A percentile compares a stretch with the other conserved stretches of the same genome.
Conservation (phyloP, 2,797 vertebrate species). For the Paguma larvata region DNA sequence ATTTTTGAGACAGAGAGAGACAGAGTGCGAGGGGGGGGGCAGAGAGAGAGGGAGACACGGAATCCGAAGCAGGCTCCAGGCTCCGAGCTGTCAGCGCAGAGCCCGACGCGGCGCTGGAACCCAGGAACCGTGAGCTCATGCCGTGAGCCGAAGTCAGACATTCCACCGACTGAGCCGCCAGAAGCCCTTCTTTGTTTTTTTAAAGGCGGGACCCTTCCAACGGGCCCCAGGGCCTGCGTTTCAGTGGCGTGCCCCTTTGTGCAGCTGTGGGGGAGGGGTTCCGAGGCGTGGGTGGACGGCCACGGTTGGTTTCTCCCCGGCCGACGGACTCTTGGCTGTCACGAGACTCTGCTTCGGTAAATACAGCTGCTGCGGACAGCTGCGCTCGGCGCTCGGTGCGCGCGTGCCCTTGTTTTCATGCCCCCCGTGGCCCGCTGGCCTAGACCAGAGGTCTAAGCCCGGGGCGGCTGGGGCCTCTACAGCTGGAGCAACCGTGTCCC, state of each 20-base stretch:
- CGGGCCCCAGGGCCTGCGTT: rapidly evolving
- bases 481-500: neutral
- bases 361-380: neutral
- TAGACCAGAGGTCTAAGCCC: neutral
- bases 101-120: too few relatives aligned
- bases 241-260: neutral
- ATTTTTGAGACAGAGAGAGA: too few relatives aligned
- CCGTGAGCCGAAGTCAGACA: too few relatives aligned
- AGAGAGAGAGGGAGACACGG: too few relatives aligned
- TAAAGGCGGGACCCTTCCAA: neutral
- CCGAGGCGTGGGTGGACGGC: neutral
- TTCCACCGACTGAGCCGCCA: too few relatives aligned
- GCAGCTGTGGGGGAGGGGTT: neutral
- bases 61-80: too few relatives aligned
- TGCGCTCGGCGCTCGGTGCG: neutral
- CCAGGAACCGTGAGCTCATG: too few relatives aligned
- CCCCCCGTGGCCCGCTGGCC: neutral
- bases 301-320: neutral
- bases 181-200: too few relatives aligned
- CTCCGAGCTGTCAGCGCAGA: too few relatives aligned
- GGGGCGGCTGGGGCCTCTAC: neutral
- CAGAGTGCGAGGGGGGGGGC: too few relatives aligned
- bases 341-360: neutral
- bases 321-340: neutral
- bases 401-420: neutral